Evolutionary conservation across 2,113 vertebrate species (phyloP).

Genomic region (Tachuris rubrigastra): DNA sequence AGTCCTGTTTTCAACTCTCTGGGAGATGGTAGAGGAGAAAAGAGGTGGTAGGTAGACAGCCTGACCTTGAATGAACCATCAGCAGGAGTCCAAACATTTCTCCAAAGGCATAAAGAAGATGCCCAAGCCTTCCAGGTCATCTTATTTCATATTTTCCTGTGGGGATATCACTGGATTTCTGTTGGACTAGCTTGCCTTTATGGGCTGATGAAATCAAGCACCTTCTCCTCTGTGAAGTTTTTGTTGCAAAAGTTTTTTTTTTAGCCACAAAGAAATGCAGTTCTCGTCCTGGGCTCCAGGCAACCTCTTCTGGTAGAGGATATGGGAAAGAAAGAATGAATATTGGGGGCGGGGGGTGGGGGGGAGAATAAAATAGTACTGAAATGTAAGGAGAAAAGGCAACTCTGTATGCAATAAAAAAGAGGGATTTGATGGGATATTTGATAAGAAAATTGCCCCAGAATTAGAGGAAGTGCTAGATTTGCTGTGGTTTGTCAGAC

Average conservation of each 20-base stretch:
- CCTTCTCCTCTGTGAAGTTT: constrained; percentile 31
- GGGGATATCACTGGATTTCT: background rate
- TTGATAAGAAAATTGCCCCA: background rate
- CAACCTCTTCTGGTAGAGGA: background rate
- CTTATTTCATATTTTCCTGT: constrained; percentile 2
- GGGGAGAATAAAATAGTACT: background rate
- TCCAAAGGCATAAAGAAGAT: constrained; percentile 30
- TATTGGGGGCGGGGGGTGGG: background rate
- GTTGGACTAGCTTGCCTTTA: background rate
- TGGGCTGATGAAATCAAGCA: background rate
- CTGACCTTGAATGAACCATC: constrained; percentile 24
- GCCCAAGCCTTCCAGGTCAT: constrained; percentile 9
- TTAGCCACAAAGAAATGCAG: background rate
- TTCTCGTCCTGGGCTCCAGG: background rate
- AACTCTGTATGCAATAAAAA: background rate
- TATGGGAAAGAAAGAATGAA: background rate
- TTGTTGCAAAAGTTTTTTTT: background rate
- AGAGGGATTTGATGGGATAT: background rate
- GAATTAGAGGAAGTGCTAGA: background rate
- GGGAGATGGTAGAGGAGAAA: constrained; percentile 40
- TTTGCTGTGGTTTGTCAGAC: background rate
- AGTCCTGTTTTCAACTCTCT: constrained; percentile 34
- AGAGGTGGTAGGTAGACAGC: constrained; percentile 10
- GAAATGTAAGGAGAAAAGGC: background rate
- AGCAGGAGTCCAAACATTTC: background rate